phyloP scores from a whole-genome alignment of 2,888 invertebrate species.

The Trichogramma evanescens region DNA sequence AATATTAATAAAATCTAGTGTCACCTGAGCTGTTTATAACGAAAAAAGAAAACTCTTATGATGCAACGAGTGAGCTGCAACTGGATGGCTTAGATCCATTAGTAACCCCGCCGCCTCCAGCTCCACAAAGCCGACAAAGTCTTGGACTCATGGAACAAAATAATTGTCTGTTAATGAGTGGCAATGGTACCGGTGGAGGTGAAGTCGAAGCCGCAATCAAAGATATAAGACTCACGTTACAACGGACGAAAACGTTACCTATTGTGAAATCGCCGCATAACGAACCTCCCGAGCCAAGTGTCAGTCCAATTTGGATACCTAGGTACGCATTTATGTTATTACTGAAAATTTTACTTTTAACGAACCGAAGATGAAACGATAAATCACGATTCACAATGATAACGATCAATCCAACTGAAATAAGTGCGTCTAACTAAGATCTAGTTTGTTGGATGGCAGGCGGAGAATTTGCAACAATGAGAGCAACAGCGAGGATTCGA shows the following conservation, averaged over 20 bases:
- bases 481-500: slow-evolving; percentile 44
- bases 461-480: slow-evolving; percentile 41
- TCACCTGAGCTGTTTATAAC: slow-evolving; percentile 44
- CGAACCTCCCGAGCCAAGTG: slow-evolving; percentile 50
- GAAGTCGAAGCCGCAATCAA: slow-evolving; percentile 65
- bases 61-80: slow-evolving; percentile 50
- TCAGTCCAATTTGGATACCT: slow-evolving; percentile 66
- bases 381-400: too few species aligned
- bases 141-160: slow-evolving; percentile 33
- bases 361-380: not conserved
- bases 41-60: slow-evolving; percentile 41
- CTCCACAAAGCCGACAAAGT: slow-evolving; percentile 42
- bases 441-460: slow-evolving; percentile 45
- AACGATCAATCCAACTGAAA: slow-evolving; percentile 4
- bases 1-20: slow-evolving; percentile 21
- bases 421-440: slow-evolving; percentile 45
- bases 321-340: slow-evolving; percentile 47
- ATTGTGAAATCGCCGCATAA: slow-evolving; percentile 47
- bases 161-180: slow-evolving; percentile 20
- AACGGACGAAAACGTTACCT: slow-evolving; percentile 62
- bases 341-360: not conserved
- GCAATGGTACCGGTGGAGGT: slow-evolving; percentile 25
- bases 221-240: slow-evolving; percentile 75
- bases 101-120: slow-evolving; percentile 44
- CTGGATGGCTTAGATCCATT: slow-evolving; percentile 70